Conservation (phyloP, 2,113 vertebrate species). For the Phaetusa simplex region DNA sequence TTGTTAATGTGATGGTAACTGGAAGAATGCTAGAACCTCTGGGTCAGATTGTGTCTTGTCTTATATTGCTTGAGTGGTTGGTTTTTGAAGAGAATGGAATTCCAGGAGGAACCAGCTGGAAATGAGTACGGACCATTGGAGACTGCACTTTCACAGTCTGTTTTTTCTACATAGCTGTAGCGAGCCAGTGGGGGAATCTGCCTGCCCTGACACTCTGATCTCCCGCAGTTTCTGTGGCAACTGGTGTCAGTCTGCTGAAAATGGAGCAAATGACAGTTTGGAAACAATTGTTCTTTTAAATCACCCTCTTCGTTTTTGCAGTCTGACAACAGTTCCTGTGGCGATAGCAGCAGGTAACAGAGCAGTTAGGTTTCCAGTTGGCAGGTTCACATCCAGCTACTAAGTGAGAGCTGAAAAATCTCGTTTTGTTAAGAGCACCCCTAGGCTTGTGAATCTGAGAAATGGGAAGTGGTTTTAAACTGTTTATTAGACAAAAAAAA, state of each 20-base stretch:
- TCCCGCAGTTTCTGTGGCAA: not conserved
- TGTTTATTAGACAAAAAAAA: not conserved
- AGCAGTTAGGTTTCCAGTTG: not conserved
- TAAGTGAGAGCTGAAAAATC: not conserved
- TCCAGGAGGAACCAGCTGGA: not conserved
- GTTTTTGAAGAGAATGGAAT: not conserved
- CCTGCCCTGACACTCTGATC: not conserved
- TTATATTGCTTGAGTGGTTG: not conserved
- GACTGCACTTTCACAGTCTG: not conserved
- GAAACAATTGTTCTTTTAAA: constrained; percentile 10
- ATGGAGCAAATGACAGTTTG: not conserved
- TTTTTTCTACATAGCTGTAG: not conserved
- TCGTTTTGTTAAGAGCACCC: not conserved
- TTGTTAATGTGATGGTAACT: not conserved
- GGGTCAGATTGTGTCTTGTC: not conserved
- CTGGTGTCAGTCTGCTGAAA: not conserved
- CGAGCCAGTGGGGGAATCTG: not conserved
- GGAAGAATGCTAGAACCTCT: not conserved
- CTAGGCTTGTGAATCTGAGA: not conserved
- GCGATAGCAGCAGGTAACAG: not conserved
- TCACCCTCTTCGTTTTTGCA: not conserved
- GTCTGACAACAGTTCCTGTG: not conserved
- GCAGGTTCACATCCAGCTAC: not conserved
- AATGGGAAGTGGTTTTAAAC: not conserved
- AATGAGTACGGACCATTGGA: not conserved